Evolutionary conservation across 2,888 invertebrate species (phyloP).

Genomic region (Vanessa cardui): DNA sequence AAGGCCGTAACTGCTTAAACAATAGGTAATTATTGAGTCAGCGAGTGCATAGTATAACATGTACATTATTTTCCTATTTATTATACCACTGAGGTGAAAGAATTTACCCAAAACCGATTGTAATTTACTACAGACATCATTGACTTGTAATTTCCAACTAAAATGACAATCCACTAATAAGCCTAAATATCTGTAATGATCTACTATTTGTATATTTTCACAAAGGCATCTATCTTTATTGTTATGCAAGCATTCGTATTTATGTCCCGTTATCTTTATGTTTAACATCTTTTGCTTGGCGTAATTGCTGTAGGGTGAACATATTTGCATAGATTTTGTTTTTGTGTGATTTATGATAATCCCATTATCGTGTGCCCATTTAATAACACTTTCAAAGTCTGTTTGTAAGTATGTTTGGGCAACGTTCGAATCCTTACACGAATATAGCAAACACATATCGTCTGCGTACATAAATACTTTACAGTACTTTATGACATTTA

Average conservation of each 20-base stretch:
- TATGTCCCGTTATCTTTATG: conserved; percentile 19
- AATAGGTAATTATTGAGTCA: background rate
- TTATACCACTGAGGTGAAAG: background rate
- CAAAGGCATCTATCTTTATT: background rate
- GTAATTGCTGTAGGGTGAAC: conserved; percentile 25
- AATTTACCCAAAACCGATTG: background rate
- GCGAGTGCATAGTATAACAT: background rate
- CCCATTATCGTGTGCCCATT: conserved; percentile 38
- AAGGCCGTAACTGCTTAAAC: background rate
- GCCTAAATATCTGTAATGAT: conserved; percentile 9
- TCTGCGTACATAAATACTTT: conserved; percentile 40
- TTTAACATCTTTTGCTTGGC: conserved; percentile 8
- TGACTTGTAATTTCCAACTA: background rate
- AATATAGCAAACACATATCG: conserved; percentile 37
- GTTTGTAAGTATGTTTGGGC: conserved; percentile 14
- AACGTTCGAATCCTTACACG: conserved; percentile 15
- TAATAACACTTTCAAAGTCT: conserved; percentile 29
- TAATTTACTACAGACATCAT: background rate
- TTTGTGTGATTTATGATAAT: conserved; percentile 29
- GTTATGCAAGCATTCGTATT: conserved; percentile 30
- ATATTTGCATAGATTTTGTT: conserved; percentile 31
- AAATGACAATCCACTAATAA: background rate
- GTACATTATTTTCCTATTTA: background rate
- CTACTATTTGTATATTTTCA: conserved; percentile 6
- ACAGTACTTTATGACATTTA: conserved; percentile 30